Base-by-base conservation (phyloP, 2,888 invertebrate species). In the Automeris io region DNA sequence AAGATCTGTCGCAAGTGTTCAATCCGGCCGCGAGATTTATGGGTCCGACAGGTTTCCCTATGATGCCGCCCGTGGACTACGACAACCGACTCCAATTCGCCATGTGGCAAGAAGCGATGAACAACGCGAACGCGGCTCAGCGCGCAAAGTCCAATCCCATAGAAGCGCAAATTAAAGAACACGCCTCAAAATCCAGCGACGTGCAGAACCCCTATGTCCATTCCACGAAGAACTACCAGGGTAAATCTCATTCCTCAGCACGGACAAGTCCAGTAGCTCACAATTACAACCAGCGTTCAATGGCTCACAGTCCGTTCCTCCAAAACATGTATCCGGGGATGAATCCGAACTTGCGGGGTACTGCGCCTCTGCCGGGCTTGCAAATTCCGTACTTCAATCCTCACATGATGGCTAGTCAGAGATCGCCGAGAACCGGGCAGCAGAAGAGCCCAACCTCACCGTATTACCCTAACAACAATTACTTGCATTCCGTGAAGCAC, bases 91-190 rank as follows among this genome's bases (percentile, higher is more conserved):
- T 90, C 51, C 90, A 90, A 51, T 72, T 90, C 50, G 90, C 90
- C 0, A 88, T 92, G 85, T 92, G 92, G 91, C 92, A 92, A 56
- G 92, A 93, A 62, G 89, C 90, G 2, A 86, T 91, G 77, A 77
- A 88, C 23, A 89, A 90, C 41, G 87, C 89, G 5, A 80, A 76
- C 49, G 67, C 72, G 5, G 54, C 72, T 2, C 86, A 85, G 42
- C 66, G 82, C 37, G 56, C 76, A 6, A 82, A 85, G 51, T 52
- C 64, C 19, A 57, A 49, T 29, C 40, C 66, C 21, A 54, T 63
- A 45, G 70, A 72, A 32, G 64, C 73, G 2, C 75, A 71, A 42
- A 69, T 71, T 65, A 77, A 80, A 49, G 82, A 86, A 22, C 45
- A 70, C 26, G 49, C 70, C 4, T 66, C 78, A 1, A 80, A 78